Evolutionary conservation across 92 coral and sea anemone genomes (phyloP).

Genomic region (Epizoanthus stellaris): DNA sequence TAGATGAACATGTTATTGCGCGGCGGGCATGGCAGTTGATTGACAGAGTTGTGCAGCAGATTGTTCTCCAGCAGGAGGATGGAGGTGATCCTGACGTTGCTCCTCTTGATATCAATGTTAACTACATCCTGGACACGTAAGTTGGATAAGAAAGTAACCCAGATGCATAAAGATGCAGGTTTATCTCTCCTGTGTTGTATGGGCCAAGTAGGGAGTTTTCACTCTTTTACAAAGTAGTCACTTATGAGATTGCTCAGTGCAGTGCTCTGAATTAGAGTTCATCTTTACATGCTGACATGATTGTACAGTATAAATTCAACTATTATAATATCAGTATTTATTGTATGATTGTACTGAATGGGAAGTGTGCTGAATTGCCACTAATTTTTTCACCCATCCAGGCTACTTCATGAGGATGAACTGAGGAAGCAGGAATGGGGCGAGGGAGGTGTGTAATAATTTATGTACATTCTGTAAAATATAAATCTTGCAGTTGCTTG

Average conservation of each 20-base stretch:
- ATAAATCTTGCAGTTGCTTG: too few relatives aligned
- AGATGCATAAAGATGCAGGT: background rate
- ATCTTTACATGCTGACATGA: too few relatives aligned
- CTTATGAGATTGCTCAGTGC: too few relatives aligned
- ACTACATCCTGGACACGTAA: constrained; percentile 90
- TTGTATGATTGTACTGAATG: background rate
- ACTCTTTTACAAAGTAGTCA: background rate
- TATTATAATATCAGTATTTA: too few relatives aligned
- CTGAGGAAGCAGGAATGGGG: constrained; percentile 77
- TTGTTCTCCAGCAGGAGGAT: constrained; percentile 90
- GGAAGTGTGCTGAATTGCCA: background rate
- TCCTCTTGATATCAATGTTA: constrained; percentile 91
- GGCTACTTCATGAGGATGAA: constrained; percentile 85
- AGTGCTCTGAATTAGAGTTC: too few relatives aligned
- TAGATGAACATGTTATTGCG: constrained; percentile 91
- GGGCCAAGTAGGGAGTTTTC: background rate
- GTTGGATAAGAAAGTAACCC: constrained; percentile 14
- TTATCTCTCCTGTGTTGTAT: background rate
- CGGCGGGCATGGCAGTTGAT: constrained; percentile 95
- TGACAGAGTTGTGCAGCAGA: constrained; percentile 96
- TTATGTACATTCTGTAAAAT: too few relatives aligned
- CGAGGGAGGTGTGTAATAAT: constrained; percentile 73
- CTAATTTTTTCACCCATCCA: constrained; percentile 23
- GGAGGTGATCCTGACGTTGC: constrained; percentile 98
- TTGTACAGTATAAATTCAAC: too few relatives aligned